Conservation (phyloP, 2,888 invertebrate species). For the Bembecia ichneumoniformis region DNA sequence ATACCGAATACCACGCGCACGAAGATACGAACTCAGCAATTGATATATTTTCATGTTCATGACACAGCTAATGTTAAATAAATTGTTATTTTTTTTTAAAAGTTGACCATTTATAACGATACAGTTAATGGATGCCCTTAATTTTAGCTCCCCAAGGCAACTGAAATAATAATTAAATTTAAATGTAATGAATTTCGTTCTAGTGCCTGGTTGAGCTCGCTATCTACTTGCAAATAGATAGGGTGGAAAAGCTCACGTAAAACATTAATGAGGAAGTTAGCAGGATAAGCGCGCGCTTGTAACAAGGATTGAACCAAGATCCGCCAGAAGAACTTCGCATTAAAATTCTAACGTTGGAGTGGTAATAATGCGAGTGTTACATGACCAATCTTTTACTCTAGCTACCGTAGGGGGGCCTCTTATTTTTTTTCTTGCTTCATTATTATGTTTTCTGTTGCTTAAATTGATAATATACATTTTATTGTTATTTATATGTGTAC, state of each 20-base stretch:
- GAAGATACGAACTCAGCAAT: too few relatives aligned
- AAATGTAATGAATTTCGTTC: neutral
- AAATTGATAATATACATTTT: too few relatives aligned
- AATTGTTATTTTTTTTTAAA: slow-evolving; percentile 13
- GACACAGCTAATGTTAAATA: too few relatives aligned
- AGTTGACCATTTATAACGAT: neutral
- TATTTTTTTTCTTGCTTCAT: too few relatives aligned
- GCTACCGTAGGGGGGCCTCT: slow-evolving; percentile 20
- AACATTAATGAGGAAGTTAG: slow-evolving; percentile 42
- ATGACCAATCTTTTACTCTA: slow-evolving; percentile 41
- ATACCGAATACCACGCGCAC: too few relatives aligned
- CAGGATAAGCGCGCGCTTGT: slow-evolving; percentile 36
- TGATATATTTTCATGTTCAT: too few relatives aligned
- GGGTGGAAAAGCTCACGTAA: slow-evolving; percentile 25
- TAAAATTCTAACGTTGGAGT: slow-evolving; percentile 40
- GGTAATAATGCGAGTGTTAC: slow-evolving; percentile 50
- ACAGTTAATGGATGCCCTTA: neutral
- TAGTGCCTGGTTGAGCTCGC: neutral
- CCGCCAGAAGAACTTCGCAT: slow-evolving; percentile 29
- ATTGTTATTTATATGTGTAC: too few relatives aligned
- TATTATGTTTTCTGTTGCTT: too few relatives aligned
- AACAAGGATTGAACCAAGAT: slow-evolving; percentile 38
- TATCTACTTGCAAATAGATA: neutral
- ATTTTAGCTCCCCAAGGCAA: neutral
- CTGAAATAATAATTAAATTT: neutral